Conservation (phyloP, 2,888 invertebrate genomes). For the Erynnis tages region DNA sequence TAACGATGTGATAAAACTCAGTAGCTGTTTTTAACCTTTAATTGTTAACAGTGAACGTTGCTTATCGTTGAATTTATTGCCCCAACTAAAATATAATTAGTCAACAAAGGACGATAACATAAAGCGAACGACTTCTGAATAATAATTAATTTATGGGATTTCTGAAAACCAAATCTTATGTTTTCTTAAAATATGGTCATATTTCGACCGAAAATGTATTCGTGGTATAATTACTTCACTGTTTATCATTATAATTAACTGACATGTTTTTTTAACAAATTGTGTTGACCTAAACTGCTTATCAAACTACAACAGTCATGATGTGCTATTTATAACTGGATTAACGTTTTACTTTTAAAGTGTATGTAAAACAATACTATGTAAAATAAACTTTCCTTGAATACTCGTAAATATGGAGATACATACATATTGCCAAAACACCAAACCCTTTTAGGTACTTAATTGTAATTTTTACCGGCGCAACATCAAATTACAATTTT, state of each 20-base stretch:
- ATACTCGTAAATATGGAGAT: too few species aligned
- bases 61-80: slow-evolving; percentile 24
- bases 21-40: slow-evolving; percentile 16
- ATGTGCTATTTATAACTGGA: too few species aligned
- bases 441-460: too few species aligned
- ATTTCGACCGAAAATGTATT: not conserved
- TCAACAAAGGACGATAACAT: slow-evolving; percentile 20
- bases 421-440: too few species aligned
- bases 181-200: too few species aligned
- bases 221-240: not conserved
- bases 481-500: too few species aligned
- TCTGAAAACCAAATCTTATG: too few species aligned
- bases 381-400: too few species aligned
- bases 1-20: slow-evolving; percentile 13
- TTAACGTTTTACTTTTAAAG: too few species aligned
- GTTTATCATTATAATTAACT: not conserved
- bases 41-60: slow-evolving; percentile 12
- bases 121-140: slow-evolving; percentile 12
- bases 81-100: slow-evolving; percentile 25
- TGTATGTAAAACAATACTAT: too few species aligned
- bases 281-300: not conserved
- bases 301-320: not conserved
- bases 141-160: slow-evolving; percentile 16
- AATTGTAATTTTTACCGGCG: too few species aligned
- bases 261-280: not conserved